These are phyloP conservation scores for Copidosoma floridanum DNA, from an alignment of 1,140 invertebrate species.

Conservation along the genomic window DNA sequence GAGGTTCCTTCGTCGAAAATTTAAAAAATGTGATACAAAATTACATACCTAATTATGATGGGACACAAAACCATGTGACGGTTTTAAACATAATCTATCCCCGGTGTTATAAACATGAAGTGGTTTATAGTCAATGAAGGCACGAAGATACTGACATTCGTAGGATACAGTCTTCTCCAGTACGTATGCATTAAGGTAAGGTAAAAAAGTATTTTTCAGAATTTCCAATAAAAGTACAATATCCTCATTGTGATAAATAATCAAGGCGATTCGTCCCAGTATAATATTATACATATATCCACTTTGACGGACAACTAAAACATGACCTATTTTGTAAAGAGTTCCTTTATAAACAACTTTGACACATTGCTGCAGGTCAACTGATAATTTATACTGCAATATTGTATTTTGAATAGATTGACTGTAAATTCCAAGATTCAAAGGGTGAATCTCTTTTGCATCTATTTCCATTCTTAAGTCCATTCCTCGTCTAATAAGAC, in stretches of 20 bases:
- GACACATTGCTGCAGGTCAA: constrained; percentile 13
- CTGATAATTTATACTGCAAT: neutral
- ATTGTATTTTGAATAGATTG: constrained; percentile 18
- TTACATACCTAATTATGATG: too few relatives aligned
- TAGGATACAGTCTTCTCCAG: constrained; percentile 9
- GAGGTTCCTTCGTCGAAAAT: too few relatives aligned
- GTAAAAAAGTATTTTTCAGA: constrained; percentile 18
- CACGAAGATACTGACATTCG: neutral
- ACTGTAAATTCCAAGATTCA: constrained; percentile 21
- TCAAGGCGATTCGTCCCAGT: constrained; percentile 21
- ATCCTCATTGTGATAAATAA: constrained; percentile 20
- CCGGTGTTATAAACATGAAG: neutral
- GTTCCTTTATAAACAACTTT: constrained; percentile 24
- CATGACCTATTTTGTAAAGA: constrained; percentile 17
- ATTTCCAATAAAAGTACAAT: constrained; percentile 25
- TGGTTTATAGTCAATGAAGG: neutral
- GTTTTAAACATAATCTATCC: neutral
- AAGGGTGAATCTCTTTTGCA: constrained; percentile 13
- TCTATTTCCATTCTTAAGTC: constrained; percentile 20
- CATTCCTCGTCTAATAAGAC: constrained; percentile 19
- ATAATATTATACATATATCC: constrained; percentile 18
- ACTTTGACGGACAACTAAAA: constrained; percentile 5
- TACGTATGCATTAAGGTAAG: constrained; percentile 18
- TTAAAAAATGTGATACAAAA: too few relatives aligned
- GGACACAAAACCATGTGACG: neutral